Base-by-base conservation (phyloP, 2,113 vertebrate species). In the Lophura nycthemera region DNA sequence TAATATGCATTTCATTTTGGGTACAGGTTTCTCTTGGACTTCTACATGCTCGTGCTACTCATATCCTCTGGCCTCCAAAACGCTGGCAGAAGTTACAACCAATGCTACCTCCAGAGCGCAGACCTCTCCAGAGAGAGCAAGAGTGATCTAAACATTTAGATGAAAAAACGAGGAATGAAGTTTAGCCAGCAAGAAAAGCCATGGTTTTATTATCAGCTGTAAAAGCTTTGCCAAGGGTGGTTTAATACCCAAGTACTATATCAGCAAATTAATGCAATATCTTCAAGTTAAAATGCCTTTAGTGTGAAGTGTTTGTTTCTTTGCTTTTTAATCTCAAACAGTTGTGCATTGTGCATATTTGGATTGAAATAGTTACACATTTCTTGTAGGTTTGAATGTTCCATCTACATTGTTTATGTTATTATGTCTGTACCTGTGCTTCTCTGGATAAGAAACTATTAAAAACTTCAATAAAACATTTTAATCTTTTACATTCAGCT, bases 11-110 rank as follows among this genome's bases (percentile, higher is more conserved):
- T 95, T 22, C 84, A 22, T 93, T 83, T 34, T 79, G 84, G 7
- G 48, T 92, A n/a, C 87, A 98, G 98, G 97, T 98, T 86, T 98
- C 98, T 60, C 96, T 98, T 80, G 98, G 98, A 78, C 98, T 98
- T 64, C 93, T 98, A 1, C 98, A 98, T 88, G 98, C 97, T 61
- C 96, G 97, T 36, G 98, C 98, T 14, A 98, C 98, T 45, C 97
- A 98, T 66, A 98, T 98, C 50, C 95, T 98, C n/a, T 98, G 98
- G 98, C 98, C 98, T 57, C 98, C 98, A 1, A 90, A 89, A 1
- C 97, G 98, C 83, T 98, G 98, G 98, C 98, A 97, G 91, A 98
- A 95, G 72, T n/a, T 98, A n/a, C 72, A 97, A n/a, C 89, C 98
- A 2, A 9, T 93, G 63, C 92, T 98, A 3, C 97, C 97, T 77